Percentiles rank a stretch among this genome's conserved stretches.
Conservation (phyloP, 1,140 invertebrate species). For the Danaus melanippus region DNA sequence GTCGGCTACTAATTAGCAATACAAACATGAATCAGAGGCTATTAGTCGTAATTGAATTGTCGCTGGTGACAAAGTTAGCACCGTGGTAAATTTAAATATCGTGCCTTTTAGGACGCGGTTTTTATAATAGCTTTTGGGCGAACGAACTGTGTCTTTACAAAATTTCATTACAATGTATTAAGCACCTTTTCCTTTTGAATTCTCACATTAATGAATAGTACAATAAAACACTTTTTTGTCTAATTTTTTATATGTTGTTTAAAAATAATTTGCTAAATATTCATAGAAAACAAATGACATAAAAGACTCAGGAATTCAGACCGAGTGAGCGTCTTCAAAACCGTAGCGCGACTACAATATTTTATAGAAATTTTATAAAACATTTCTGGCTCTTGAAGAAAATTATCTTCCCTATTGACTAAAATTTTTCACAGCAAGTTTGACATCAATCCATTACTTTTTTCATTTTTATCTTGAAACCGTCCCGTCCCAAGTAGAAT, state of each 20-base stretch:
- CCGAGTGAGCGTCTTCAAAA: conserved; percentile 39
- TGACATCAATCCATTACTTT: conserved; percentile 69
- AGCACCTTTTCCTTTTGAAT: not conserved
- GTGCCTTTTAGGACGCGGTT: conserved; percentile 45
- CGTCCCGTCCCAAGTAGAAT: conserved; percentile 47
- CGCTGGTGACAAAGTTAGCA: conserved; percentile 53
- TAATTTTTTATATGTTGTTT: conserved; percentile 27
- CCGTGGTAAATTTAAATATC: conserved; percentile 67
- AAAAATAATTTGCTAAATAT: conserved; percentile 59
- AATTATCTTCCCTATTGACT: conserved; percentile 69
- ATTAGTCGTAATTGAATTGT: conserved; percentile 72
- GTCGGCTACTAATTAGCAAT: conserved; percentile 67
- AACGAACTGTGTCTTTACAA: conserved; percentile 19
- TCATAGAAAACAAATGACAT: conserved; percentile 63
- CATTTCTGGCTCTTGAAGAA: conserved; percentile 50
- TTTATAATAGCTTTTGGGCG: conserved; percentile 31
- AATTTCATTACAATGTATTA: conserved; percentile 26
- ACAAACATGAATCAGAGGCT: conserved; percentile 71
- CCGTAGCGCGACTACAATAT: conserved; percentile 47
- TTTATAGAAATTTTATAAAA: conserved; percentile 67
- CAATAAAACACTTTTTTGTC: no score
- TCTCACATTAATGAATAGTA: no score
- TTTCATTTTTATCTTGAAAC: conserved; percentile 59
- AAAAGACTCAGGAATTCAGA: conserved; percentile 49
- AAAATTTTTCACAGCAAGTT: conserved; percentile 68